Evolutionary conservation across 2,113 vertebrate species (phyloP).

Genomic region (Zingel zingel): DNA sequence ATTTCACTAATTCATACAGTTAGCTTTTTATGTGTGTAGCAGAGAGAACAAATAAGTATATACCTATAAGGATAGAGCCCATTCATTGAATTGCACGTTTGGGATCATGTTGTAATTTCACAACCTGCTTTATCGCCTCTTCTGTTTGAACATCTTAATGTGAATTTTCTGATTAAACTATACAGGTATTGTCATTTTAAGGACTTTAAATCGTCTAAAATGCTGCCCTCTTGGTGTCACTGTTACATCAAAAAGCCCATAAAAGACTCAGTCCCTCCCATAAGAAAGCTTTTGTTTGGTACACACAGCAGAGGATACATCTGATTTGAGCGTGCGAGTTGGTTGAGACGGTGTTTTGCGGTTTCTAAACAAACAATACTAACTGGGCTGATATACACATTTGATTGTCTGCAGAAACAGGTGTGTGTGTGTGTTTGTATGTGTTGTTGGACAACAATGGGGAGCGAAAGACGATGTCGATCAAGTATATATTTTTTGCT

Average conservation of each 20-base stretch:
- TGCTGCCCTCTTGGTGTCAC: slow-evolving; percentile 39
- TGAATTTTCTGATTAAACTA: background rate
- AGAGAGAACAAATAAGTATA: background rate
- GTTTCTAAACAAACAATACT: background rate
- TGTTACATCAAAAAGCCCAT: background rate
- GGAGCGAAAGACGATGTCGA: background rate
- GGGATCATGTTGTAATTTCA: too few relatives aligned
- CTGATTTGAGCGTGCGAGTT: slow-evolving; percentile 9
- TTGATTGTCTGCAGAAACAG: background rate
- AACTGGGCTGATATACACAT: too few relatives aligned
- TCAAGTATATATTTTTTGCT: background rate
- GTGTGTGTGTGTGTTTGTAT: background rate
- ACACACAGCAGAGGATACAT: background rate
- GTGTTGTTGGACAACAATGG: slow-evolving; percentile 35
- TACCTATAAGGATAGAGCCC: fast-evolving
- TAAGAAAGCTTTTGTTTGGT: slow-evolving; percentile 31
- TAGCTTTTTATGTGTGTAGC: too few relatives aligned
- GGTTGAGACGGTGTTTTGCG: too few relatives aligned
- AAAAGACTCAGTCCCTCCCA: slow-evolving; percentile 1
- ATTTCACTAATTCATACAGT: background rate
- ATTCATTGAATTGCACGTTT: background rate
- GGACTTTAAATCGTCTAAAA: background rate
- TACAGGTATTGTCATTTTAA: background rate
- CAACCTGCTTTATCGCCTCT: background rate
- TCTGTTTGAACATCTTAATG: too few relatives aligned